phyloP scores from a whole-genome alignment of 2,888 invertebrate species.

The Pandemis heparana region DNA sequence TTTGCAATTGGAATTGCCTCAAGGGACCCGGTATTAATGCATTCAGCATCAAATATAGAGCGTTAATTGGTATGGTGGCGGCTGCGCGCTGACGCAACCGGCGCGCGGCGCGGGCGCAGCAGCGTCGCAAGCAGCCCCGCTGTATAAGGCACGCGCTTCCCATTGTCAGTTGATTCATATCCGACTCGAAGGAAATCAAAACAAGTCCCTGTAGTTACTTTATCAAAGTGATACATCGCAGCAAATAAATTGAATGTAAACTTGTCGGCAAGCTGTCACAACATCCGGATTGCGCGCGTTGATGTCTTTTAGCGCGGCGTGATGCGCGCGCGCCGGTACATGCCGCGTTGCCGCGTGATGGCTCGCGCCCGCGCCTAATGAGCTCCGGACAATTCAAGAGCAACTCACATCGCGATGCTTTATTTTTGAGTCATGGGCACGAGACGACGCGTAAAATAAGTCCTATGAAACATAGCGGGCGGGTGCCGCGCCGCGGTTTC shows the following conservation, averaged over 20 bases:
- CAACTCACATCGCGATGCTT: neutral
- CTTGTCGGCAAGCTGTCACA: neutral
- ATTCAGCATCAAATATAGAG: neutral
- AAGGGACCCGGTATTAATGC: neutral
- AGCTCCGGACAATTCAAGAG: neutral
- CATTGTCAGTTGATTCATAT: neutral
- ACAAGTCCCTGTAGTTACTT: neutral
- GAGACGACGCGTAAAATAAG: neutral
- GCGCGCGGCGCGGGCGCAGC: neutral
- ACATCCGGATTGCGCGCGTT: constrained; percentile 1
- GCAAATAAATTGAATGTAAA: neutral
- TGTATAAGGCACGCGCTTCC: constrained; percentile 12
- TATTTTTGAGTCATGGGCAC: neutral
- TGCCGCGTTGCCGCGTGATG: neutral
- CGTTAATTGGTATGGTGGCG: neutral
- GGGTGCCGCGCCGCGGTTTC: neutral
- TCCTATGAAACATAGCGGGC: no score
- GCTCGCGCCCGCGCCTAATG: constrained; percentile 2
- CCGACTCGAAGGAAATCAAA: neutral
- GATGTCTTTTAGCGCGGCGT: no score
- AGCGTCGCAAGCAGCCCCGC: neutral
- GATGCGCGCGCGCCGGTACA: constrained; percentile 4
- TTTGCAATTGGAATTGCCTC: neutral
- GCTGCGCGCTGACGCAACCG: neutral
- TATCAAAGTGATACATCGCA: neutral